Evolutionary conservation across 2,888 invertebrate genomes (phyloP).

Genomic region (Chalcis sispes): DNA sequence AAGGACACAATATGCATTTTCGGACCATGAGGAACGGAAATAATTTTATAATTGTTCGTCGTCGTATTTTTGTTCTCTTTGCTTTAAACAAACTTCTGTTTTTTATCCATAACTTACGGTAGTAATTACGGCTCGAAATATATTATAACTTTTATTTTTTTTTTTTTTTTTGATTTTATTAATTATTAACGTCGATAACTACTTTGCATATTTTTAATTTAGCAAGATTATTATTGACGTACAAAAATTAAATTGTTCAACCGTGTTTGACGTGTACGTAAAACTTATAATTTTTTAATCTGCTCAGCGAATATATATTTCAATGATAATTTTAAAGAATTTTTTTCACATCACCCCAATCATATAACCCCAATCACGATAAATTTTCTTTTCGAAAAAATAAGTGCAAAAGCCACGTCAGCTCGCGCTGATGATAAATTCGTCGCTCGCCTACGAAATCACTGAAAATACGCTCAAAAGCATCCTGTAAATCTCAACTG

Average conservation of each 20-base stretch:
- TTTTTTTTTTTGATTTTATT: not conserved
- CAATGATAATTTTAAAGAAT: too few relatives aligned
- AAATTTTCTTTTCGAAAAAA: slow-evolving; percentile 21
- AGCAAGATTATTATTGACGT: too few relatives aligned
- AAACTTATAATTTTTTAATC: too few relatives aligned
- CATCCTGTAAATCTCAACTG: too few relatives aligned
- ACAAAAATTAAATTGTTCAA: too few relatives aligned
- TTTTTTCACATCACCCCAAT: too few relatives aligned
- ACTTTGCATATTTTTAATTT: too few relatives aligned
- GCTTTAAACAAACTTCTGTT: not conserved
- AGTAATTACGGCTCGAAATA: not conserved
- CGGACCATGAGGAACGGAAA: not conserved
- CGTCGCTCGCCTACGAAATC: not conserved
- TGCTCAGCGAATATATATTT: too few relatives aligned
- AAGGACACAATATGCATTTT: slow-evolving; percentile 17
- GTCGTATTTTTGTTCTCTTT: not conserved
- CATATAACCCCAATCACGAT: not conserved
- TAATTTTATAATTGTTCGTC: slow-evolving; percentile 53
- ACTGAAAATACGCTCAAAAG: not conserved
- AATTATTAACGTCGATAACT: not conserved
- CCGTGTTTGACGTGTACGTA: too few relatives aligned
- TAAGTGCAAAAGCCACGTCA: not conserved
- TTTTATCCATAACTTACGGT: not conserved
- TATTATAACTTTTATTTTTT: not conserved
- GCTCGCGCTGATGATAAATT: not conserved